These are phyloP conservation scores for Heloderma charlesbogerti DNA, from an alignment of 2,113 vertebrate genomes.

Conservation along the genomic window DNA sequence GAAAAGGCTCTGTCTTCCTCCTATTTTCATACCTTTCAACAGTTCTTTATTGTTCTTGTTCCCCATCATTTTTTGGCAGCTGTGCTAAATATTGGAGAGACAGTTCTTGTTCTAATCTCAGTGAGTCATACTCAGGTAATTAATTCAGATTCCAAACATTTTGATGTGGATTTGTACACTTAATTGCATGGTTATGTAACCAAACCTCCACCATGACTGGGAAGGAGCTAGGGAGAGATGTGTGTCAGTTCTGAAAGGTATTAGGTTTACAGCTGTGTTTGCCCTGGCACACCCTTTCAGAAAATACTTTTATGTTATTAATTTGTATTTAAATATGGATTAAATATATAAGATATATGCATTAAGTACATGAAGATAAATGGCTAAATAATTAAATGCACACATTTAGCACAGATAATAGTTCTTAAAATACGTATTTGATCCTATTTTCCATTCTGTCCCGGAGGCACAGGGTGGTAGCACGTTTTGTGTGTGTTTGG, in stretches of 20 bases:
- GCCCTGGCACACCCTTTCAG: background rate
- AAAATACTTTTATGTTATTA: constrained; percentile 37
- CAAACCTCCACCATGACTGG: background rate
- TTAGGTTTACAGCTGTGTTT: constrained; percentile 19
- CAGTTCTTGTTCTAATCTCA: constrained; percentile 52
- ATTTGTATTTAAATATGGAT: constrained; percentile 23
- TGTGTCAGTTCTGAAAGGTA: constrained; percentile 40
- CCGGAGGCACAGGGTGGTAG: background rate
- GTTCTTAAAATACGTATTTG: constrained; percentile 3
- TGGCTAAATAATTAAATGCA: background rate
- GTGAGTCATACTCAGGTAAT: constrained; percentile 59
- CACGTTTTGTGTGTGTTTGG: background rate
- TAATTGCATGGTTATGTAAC: constrained; percentile 57
- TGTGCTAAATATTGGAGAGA: constrained; percentile 46
- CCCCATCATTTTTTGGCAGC: constrained; percentile 46
- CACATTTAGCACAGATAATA: constrained; percentile 3
- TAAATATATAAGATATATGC: background rate
- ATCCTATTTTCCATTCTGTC: background rate
- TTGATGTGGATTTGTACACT: constrained; percentile 50
- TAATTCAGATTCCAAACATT: constrained; percentile 59
- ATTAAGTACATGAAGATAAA: background rate
- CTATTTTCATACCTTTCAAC: constrained; percentile 30
- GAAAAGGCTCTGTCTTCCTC: background rate
- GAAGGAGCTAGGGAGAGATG: constrained; percentile 18
- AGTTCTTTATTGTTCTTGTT: constrained; percentile 54